A percentile compares a stretch with the other conserved stretches of the same genome.
These are phyloP conservation scores for Neosilurus mollespiculum DNA, from an alignment of 2,797 vertebrate species.

Conservation along the genomic window DNA sequence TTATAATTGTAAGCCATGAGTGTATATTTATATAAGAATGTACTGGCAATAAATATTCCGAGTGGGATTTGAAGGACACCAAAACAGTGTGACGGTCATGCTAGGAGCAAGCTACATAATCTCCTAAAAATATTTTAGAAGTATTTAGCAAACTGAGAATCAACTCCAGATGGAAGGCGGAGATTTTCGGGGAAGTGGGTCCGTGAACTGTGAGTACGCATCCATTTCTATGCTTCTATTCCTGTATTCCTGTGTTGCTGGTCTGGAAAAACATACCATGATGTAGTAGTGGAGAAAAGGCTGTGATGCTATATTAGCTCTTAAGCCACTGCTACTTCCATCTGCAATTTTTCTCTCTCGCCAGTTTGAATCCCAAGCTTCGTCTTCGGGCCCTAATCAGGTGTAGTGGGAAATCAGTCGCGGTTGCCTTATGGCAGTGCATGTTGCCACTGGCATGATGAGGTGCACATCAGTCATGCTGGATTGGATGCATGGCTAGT, in stretches of 20 bases:
- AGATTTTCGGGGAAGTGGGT: not conserved
- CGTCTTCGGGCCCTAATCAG: constrained; percentile 33
- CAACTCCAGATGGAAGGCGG: not conserved
- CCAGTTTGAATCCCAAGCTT: constrained; percentile 4
- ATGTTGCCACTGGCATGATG: not conserved
- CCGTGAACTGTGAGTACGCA: not conserved
- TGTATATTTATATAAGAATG: not conserved
- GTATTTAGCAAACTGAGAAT: not conserved
- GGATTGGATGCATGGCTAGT: not conserved
- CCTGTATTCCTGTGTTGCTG: not conserved
- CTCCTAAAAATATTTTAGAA: not conserved
- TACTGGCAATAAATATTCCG: not conserved
- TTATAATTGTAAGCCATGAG: not conserved
- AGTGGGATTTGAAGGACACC: not conserved
- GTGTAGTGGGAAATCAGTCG: constrained; percentile 33
- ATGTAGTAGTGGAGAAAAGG: constrained; percentile 10
- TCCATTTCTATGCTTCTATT: not conserved
- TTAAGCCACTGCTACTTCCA: not conserved
- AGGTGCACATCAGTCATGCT: constrained; percentile 2
- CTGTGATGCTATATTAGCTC: constrained; percentile 11
- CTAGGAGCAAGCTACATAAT: not conserved
- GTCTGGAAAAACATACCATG: constrained; percentile 5
- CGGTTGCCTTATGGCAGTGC: not conserved
- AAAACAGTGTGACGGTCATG: not conserved
- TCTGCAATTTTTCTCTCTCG: constrained; percentile 1